These are phyloP conservation scores for Lepeophtheirus nordmannii DNA, from an alignment of 2,888 invertebrate genomes.

Conservation along the genomic window DNA sequence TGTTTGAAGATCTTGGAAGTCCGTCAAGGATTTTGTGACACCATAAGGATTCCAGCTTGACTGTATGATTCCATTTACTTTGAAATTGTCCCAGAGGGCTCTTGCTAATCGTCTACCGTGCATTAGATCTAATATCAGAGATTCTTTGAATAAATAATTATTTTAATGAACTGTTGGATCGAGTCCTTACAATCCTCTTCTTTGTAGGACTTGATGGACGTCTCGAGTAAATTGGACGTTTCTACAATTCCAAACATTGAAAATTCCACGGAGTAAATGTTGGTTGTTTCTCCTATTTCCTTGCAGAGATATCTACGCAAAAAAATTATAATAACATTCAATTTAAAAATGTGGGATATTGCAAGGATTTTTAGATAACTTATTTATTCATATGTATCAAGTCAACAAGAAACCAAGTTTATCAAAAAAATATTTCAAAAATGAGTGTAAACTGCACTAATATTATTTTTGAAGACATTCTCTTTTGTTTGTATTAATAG, in stretches of 20 bases:
- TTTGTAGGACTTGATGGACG: conserved; percentile 57
- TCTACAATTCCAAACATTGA: conserved; percentile 64
- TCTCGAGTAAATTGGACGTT: not conserved
- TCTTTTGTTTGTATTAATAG: too few relatives aligned
- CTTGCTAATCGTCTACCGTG: conserved; percentile 18
- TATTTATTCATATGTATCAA: too few relatives aligned
- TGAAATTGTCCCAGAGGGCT: conserved; percentile 23
- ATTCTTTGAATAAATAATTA: not conserved
- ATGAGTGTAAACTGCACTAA: too few relatives aligned
- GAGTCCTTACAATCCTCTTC: conserved; percentile 54
- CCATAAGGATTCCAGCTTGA: not conserved
- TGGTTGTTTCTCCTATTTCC: conserved; percentile 37
- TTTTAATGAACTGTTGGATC: not conserved
- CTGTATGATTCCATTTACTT: conserved; percentile 16
- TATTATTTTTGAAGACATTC: too few relatives aligned
- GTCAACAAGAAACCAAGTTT: too few relatives aligned
- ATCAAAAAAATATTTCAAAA: too few relatives aligned
- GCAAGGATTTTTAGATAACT: too few relatives aligned
- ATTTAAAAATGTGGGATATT: too few relatives aligned
- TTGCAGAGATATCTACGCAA: not conserved
- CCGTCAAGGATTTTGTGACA: not conserved
- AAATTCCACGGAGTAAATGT: conserved; percentile 76
- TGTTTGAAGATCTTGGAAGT: not conserved
- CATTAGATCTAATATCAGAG: conserved; percentile 7
- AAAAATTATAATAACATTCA: not conserved